Evolutionary conservation across 2,888 invertebrate genomes (phyloP).

Genomic region (Branchipolynoe longqiensis): DNA sequence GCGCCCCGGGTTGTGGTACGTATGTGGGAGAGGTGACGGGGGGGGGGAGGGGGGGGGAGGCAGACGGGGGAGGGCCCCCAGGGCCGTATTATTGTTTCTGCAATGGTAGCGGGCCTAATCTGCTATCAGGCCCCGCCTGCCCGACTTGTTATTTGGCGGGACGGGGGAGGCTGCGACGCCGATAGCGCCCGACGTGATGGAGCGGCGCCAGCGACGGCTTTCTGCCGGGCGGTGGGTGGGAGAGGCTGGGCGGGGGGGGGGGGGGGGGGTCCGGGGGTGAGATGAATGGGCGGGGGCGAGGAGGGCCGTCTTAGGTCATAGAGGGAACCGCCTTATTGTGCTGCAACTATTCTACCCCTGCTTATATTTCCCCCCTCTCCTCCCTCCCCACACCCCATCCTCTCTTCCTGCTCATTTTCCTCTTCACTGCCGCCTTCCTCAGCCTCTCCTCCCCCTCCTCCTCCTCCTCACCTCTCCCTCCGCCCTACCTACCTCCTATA

Average conservation of each 20-base stretch:
- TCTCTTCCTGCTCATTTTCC: no score
- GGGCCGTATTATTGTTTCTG: slow-evolving; percentile 56
- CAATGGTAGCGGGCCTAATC: slow-evolving; percentile 34
- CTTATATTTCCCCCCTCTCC: no score
- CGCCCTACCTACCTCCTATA: no score
- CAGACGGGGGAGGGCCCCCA: not conserved
- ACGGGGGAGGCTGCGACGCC: not conserved
- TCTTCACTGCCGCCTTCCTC: no score
- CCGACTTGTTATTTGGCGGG: slow-evolving; percentile 31
- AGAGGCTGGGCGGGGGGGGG: slow-evolving; percentile 1
- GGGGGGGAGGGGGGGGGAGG: not conserved
- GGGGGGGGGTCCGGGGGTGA: not conserved
- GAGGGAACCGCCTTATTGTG: no score
- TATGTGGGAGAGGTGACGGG: not conserved
- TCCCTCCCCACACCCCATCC: no score
- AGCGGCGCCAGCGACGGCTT: not conserved
- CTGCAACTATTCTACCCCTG: no score
- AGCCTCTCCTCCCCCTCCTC: no score
- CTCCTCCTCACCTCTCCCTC: no score
- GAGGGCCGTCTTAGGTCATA: no score
- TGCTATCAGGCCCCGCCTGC: no score
- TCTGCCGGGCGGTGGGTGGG: not conserved
- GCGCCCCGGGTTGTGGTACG: not conserved
- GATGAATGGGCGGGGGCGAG: not conserved
- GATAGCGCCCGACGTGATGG: not conserved